These are phyloP conservation scores for Conus betulinus DNA, from an alignment of 1,140 invertebrate species.

Conservation along the genomic window DNA sequence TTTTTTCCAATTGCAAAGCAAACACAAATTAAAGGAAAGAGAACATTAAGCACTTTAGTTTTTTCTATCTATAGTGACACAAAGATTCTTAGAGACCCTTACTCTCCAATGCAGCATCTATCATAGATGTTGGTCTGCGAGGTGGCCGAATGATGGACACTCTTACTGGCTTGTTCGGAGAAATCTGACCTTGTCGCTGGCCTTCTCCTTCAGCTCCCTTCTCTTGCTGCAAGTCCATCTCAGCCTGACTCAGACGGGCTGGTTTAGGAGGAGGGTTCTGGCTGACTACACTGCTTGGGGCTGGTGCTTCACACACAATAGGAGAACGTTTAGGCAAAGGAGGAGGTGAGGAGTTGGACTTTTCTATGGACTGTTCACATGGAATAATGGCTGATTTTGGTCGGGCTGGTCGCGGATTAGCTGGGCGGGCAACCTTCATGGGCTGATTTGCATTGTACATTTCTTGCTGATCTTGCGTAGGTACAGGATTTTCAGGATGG, in stretches of 20 bases:
- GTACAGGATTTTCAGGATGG: background rate
- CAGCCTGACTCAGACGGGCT: background rate
- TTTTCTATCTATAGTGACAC: too few relatives aligned
- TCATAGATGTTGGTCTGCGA: background rate
- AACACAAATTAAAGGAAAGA: too few relatives aligned
- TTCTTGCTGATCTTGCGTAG: background rate
- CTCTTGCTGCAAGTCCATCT: background rate
- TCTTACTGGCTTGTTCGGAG: conserved; percentile 16
- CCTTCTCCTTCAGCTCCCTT: background rate
- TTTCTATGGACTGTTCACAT: background rate
- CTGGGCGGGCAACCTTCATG: conserved; percentile 3
- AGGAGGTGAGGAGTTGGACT: background rate
- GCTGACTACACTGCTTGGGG: background rate
- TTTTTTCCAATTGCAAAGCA: too few relatives aligned
- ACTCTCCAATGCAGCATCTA: background rate
- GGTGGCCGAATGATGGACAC: conserved; percentile 24
- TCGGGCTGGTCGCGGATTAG: conserved; percentile 28
- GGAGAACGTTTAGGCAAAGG: conserved; percentile 28
- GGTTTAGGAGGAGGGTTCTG: conserved; percentile 20
- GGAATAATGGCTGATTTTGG: background rate
- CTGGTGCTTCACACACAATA: background rate
- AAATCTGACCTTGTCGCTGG: background rate
- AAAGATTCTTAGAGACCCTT: background rate
- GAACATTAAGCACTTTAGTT: too few relatives aligned
- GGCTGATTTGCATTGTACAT: background rate